A percentile compares a stretch with the other conserved stretches of the same genome.
Evolutionary conservation across 2,888 invertebrate genomes (phyloP).

Genomic region (Rhimphoctona megacephalus): DNA sequence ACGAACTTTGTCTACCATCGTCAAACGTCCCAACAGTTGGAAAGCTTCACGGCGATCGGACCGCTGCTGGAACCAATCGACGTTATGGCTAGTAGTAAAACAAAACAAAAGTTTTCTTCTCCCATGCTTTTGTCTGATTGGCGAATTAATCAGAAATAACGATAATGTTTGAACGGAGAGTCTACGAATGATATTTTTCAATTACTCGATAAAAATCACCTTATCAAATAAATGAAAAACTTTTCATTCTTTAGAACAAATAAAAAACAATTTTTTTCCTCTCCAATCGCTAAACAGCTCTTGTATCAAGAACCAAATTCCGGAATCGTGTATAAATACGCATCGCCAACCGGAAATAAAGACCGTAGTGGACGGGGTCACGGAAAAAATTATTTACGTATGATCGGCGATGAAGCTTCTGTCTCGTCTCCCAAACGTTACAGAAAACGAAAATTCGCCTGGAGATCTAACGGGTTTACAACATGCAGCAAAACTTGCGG

Average conservation of each 20-base stretch:
- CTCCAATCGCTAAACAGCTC: slow-evolving; percentile 86
- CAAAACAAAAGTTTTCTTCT: slow-evolving; percentile 33
- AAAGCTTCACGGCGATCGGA: slow-evolving; percentile 91
- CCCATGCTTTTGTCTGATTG: not conserved
- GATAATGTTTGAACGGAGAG: not conserved
- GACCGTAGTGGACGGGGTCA: slow-evolving; percentile 43
- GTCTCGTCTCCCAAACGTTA: slow-evolving; percentile 71
- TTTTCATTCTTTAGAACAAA: not conserved
- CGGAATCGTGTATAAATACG: slow-evolving; percentile 95
- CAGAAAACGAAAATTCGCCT: slow-evolving; percentile 87
- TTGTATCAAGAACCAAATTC: slow-evolving; percentile 93
- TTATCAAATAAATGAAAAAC: too few species aligned
- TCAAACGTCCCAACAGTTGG: slow-evolving; percentile 87
- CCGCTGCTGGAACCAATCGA: slow-evolving; percentile 92
- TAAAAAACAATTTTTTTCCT: not conserved
- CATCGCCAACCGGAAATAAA: slow-evolving; percentile 87
- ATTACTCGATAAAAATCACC: not conserved
- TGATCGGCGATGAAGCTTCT: slow-evolving; percentile 69
- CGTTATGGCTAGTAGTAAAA: slow-evolving; percentile 87
- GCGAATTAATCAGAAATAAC: not conserved
- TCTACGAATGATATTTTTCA: not conserved
- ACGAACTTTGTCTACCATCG: slow-evolving; percentile 92
- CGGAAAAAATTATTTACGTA: slow-evolving; percentile 50
- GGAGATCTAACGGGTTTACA: slow-evolving; percentile 92
- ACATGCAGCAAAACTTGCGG: slow-evolving; percentile 93